phyloP scores from a whole-genome alignment of 2,888 invertebrate genomes.

The Urechis unicinctus region DNA sequence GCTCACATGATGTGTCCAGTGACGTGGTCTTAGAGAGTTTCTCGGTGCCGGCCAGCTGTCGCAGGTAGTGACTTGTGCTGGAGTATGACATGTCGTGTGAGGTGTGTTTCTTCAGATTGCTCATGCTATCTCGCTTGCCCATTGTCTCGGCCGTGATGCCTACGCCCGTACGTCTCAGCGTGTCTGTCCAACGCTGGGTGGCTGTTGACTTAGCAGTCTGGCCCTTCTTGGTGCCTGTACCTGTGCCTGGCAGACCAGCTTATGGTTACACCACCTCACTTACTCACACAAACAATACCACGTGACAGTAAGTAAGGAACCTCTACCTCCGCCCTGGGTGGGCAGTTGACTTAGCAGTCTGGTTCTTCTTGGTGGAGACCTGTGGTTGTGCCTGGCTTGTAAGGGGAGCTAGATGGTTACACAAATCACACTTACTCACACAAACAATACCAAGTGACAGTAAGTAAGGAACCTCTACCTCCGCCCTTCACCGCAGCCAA shows the following conservation, averaged over 20 bases:
- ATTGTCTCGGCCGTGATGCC: not conserved
- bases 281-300: too few relatives aligned
- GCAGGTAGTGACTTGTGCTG: slow-evolving; percentile 41
- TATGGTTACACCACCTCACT: too few relatives aligned
- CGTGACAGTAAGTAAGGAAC: not conserved
- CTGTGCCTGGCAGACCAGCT: too few relatives aligned
- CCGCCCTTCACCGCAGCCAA: not conserved
- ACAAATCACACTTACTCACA: too few relatives aligned
- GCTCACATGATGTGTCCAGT: too few relatives aligned
- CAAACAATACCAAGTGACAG: too few relatives aligned
- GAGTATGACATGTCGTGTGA: slow-evolving; percentile 29
- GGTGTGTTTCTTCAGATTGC: not conserved
- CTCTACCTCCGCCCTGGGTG: not conserved
- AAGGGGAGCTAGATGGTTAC: too few relatives aligned
- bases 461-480: not conserved
- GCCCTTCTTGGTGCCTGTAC: not conserved
- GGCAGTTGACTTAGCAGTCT: not conserved
- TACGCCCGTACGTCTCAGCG: not conserved
- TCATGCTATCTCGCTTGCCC: not conserved
- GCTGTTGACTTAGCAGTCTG: not conserved
- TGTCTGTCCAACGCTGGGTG: not conserved
- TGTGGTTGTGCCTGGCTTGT: not conserved
- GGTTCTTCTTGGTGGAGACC: not conserved
- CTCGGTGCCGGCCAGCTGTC: slow-evolving; percentile 42
- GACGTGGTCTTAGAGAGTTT: slow-evolving; percentile 18